A percentile compares a stretch with the other conserved stretches of the same genome.
These are phyloP conservation scores for Sebastes kiyomatsui DNA, from an alignment of 2,797 vertebrate genomes.

Conservation along the genomic window DNA sequence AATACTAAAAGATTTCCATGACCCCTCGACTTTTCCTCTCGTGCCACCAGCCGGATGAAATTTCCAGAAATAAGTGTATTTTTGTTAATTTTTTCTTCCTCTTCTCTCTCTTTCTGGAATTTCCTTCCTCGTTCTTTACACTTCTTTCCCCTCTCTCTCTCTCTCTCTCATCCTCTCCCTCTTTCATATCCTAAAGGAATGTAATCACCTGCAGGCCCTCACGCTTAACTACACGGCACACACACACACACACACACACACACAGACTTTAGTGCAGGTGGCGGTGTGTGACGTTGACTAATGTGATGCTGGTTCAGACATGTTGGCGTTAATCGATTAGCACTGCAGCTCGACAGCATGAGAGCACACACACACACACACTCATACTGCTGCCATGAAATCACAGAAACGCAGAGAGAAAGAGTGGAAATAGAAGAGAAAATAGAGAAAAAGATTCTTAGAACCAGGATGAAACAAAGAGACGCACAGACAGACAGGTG, in stretches of 20 bases:
- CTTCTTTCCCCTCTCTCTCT: too few species aligned
- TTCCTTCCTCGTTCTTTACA: not conserved
- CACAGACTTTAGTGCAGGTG: slow-evolving; percentile 27
- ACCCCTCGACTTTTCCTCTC: too few species aligned
- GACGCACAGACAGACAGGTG: not conserved
- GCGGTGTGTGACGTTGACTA: slow-evolving; percentile 66
- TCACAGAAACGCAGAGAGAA: slow-evolving; percentile 31
- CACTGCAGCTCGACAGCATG: slow-evolving; percentile 38
- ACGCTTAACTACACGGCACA: slow-evolving; percentile 28
- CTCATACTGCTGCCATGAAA: slow-evolving; percentile 39
- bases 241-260: not conserved
- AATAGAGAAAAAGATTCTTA: not conserved
- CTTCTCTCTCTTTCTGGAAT: not conserved
- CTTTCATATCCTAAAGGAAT: slow-evolving; percentile 23
- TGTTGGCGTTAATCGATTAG: slow-evolving; percentile 72
- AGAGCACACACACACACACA: not conserved
- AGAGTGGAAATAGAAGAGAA: slow-evolving; percentile 3
- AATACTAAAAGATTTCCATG: too few species aligned
- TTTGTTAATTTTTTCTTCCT: not conserved
- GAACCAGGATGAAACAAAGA: not conserved
- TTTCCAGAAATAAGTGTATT: too few species aligned
- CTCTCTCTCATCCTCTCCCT: not conserved
- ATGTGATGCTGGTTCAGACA: slow-evolving; percentile 68
- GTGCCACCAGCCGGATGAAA: too few species aligned
- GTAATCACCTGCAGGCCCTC: slow-evolving; percentile 57